Evolutionary conservation across 1,140 invertebrate species (phyloP).

Genomic region (Paramacrobiotus metropolitanus): DNA sequence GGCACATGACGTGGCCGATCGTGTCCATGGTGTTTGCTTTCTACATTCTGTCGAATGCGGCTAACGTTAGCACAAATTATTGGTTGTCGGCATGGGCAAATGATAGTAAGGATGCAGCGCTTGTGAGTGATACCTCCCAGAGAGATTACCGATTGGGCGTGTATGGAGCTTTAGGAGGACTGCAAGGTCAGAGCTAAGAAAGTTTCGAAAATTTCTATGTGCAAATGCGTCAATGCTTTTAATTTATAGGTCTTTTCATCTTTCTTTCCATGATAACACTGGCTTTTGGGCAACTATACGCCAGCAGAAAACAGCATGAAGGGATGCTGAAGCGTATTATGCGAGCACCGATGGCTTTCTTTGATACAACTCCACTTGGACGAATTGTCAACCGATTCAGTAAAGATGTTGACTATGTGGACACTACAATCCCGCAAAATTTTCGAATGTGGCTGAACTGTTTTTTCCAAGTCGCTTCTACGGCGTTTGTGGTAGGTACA

Average conservation of each 20-base stretch:
- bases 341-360: conserved; percentile 31
- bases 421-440: conserved; percentile 9
- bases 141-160: conserved; percentile 61
- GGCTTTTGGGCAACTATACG: conserved; percentile 19
- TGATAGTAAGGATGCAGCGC: conserved; percentile 12
- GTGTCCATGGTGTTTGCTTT: not conserved
- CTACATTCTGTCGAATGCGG: not conserved
- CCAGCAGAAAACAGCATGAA: conserved; percentile 19
- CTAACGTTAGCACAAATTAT: conserved; percentile 49
- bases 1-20: not conserved
- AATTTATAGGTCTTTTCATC: conserved; percentile 11
- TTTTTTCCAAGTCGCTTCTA: not conserved
- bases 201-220: not conserved
- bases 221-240: not conserved
- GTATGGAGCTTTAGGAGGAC: conserved; percentile 58
- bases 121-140: conserved; percentile 24
- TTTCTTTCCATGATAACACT: conserved; percentile 15
- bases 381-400: conserved; percentile 35
- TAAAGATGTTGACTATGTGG: conserved; percentile 27
- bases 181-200: conserved; percentile 40
- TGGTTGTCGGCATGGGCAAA: conserved; percentile 74
- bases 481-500: not conserved
- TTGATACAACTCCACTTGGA: conserved; percentile 36
- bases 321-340: conserved; percentile 23
- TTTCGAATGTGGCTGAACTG: not conserved